Conservation (phyloP, 1,140 invertebrate genomes). For the Drepana arcuata region DNA sequence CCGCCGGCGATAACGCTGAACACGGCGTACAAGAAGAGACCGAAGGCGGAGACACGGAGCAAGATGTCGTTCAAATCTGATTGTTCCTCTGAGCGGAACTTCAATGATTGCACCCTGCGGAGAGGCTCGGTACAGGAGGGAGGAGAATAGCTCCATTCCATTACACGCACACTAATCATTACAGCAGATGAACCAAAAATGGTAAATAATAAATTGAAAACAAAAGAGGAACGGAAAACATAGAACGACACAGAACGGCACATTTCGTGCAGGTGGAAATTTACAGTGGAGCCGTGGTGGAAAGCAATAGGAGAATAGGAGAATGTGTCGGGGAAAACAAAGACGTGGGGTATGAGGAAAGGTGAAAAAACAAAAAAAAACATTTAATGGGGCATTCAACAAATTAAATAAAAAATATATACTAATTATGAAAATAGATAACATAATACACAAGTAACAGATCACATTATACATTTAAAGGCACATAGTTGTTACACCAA, state of each 20-base stretch:
- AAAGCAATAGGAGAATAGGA: conserved; percentile 3
- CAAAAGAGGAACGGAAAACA: conserved; percentile 6
- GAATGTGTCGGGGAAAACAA: conserved; percentile 2
- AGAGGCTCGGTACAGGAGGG: conserved; percentile 66
- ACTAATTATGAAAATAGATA: conserved; percentile 1
- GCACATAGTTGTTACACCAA: not conserved
- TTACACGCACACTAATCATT: conserved; percentile 56
- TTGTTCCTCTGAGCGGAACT: conserved; percentile 91
- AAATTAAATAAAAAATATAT: conserved; percentile 9
- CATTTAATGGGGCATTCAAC: no score
- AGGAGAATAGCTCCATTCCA: conserved; percentile 67
- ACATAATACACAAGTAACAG: conserved; percentile 3
- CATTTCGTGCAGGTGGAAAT: not conserved
- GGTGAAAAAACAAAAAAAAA: conserved; percentile 9
- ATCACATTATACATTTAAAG: conserved; percentile 1
- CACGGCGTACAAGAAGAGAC: conserved; percentile 92
- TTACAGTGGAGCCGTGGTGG: conserved; percentile 8
- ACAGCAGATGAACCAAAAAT: conserved; percentile 41
- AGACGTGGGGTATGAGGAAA: not conserved
- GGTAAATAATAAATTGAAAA: conserved; percentile 35
- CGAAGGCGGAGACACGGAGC: conserved; percentile 91
- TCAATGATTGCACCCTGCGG: conserved; percentile 86
- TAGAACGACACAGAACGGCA: not conserved
- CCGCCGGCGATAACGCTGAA: conserved; percentile 94
- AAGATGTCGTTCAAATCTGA: conserved; percentile 92